These are phyloP conservation scores for Melinaea marsaeus DNA, from an alignment of 2,888 invertebrate genomes.

Conservation along the genomic window DNA sequence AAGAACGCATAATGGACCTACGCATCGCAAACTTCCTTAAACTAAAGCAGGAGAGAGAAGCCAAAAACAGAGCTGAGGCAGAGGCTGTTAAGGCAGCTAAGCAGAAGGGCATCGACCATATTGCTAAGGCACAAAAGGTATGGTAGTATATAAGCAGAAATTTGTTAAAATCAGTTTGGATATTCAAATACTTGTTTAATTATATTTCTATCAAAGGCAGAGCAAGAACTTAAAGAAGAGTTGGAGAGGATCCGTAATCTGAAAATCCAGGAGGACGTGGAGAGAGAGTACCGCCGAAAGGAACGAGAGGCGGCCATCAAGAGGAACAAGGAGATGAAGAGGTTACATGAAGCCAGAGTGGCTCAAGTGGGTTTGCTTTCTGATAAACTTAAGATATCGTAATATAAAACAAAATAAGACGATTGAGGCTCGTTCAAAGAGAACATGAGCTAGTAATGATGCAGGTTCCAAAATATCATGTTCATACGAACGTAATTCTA, in stretches of 20 bases:
- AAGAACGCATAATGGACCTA: slow-evolving; percentile 80
- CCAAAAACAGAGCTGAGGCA: slow-evolving; percentile 72
- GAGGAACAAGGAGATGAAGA: slow-evolving; percentile 71
- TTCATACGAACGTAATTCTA: too few species aligned
- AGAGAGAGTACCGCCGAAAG: slow-evolving; percentile 82
- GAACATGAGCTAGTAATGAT: too few species aligned
- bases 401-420: background rate
- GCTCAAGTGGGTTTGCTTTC: slow-evolving; percentile 63
- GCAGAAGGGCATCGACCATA: slow-evolving; percentile 79
- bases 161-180: background rate
- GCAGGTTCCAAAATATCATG: too few species aligned
- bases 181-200: background rate
- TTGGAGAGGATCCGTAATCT: slow-evolving; percentile 71
- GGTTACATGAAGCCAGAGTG: slow-evolving; percentile 72
- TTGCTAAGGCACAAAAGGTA: slow-evolving; percentile 75
- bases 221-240: slow-evolving; percentile 70
- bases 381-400: background rate
- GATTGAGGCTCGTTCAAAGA: background rate
- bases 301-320: slow-evolving; percentile 80
- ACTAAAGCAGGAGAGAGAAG: slow-evolving; percentile 79
- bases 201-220: slow-evolving; percentile 49
- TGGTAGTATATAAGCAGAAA: background rate
- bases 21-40: slow-evolving; percentile 81
- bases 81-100: slow-evolving; percentile 76
- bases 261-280: slow-evolving; percentile 79